Evolutionary conservation across 30 jellyfish, hydroid and myxozoan species (phyloP), one percentile per base, ranked within the genome.

Genomic region (Catostylus mosaicus): DNA sequence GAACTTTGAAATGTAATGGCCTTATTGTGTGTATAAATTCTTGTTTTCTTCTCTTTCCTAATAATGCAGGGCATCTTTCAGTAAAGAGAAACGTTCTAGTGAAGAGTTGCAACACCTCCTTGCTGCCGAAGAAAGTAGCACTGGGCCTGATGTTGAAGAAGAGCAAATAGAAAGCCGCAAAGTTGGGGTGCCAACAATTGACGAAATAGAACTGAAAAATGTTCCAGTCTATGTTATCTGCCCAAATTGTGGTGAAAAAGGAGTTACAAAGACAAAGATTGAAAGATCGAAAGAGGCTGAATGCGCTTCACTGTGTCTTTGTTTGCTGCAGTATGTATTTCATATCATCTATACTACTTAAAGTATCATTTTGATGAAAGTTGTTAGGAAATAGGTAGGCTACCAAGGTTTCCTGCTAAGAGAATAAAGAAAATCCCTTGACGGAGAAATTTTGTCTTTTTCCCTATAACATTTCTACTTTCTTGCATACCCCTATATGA

Each of bases 191-290:
- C 97, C 97, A 19, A 77, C 92, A 6, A 80, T 82, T 31, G 88
- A 92, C 18, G 97, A 80, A 30, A 84, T 90, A 24, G 81, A 78
- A 43, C 80, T 84, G 71, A 78, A 85, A 52, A 94, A 91, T 19
- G 94, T 91, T 16, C 98, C 98, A 33, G 98, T 91, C 23, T 85
- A 63, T 60, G 62, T 87, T 22, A 78, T 84, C 32, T 91, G 98
- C 43, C 96, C 96, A 22, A 50, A 80, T n/a, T 91, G 98, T 56
- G 73, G 71, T 20, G 84, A 78, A 32, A 91, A 91, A 59, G 93
- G 82, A 24, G 96, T 91, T 67, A 91, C 98, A 24, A 84, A 63
- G 70, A 91, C 96, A 20, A 71, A 75, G 29, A 70, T 80, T 35
- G 77, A 84, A 61, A 62, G 98, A 23, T 90, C 96, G 30, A 80